Evolutionary conservation across 1,140 invertebrate species (phyloP).

Genomic region (Ceratina calcarata): DNA sequence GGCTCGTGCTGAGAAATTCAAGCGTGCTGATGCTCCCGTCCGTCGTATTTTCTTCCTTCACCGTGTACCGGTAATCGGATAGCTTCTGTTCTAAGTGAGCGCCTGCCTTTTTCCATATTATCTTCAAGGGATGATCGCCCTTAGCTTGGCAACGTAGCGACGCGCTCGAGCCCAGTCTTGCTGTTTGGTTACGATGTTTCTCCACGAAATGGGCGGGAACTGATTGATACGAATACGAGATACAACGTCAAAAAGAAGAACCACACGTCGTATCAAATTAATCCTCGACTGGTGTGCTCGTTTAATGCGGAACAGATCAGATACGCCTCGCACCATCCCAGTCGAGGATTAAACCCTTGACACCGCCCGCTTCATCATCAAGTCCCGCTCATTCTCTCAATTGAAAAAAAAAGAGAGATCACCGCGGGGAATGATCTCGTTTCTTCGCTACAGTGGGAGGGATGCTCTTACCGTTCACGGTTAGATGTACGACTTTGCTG

Average conservation of each 20-base stretch:
- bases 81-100: constrained; percentile 74
- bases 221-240: constrained; percentile 67
- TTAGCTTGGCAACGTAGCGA: constrained; percentile 92
- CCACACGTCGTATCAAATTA: no score
- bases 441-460: not conserved
- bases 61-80: constrained; percentile 77
- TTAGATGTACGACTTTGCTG: constrained; percentile 92
- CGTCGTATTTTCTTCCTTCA: constrained; percentile 77
- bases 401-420: not conserved
- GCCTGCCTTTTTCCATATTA: constrained; percentile 86
- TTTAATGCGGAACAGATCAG: no score
- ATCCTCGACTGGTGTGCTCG: no score
- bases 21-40: constrained; percentile 91
- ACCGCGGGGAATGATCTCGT: not conserved
- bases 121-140: constrained; percentile 93
- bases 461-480: constrained; percentile 87
- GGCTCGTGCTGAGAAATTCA: constrained; percentile 89
- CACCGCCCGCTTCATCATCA: not conserved
- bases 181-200: constrained; percentile 84
- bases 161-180: constrained; percentile 85
- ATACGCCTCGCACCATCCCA: no score
- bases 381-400: not conserved
- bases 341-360: no score
- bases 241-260: no score
- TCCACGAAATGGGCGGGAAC: constrained; percentile 90